A percentile compares a stretch with the other conserved stretches of the same genome.
These are phyloP conservation scores for Telmatherina bonti DNA, from an alignment of 2,797 vertebrate genomes.

Conservation along the genomic window DNA sequence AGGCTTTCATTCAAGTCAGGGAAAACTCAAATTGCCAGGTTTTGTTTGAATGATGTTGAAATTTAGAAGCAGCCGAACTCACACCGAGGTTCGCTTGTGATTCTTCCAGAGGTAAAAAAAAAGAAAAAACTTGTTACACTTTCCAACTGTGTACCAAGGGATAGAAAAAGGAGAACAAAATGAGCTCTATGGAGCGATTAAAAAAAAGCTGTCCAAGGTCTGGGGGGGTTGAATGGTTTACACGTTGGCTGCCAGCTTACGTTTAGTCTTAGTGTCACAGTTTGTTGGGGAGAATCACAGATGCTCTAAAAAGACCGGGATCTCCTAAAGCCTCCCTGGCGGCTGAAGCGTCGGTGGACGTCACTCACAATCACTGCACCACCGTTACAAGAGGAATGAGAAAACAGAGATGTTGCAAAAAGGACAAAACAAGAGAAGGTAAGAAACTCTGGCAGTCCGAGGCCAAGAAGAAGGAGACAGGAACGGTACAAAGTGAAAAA, in stretches of 20 bases:
- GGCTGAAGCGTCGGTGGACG: slow-evolving; percentile 53
- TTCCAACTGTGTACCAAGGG: slow-evolving; percentile 30
- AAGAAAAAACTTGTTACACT: slow-evolving; percentile 44
- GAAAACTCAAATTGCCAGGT: slow-evolving; percentile 5
- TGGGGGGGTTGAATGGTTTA: slow-evolving; percentile 65
- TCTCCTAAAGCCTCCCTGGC: slow-evolving; percentile 55
- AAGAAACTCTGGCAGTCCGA: background rate
- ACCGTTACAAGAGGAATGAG: slow-evolving; percentile 24
- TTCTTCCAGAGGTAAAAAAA: slow-evolving; percentile 16
- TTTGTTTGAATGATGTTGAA: slow-evolving; percentile 37
- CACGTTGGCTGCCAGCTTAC: slow-evolving; percentile 64
- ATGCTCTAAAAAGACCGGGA: slow-evolving; percentile 44
- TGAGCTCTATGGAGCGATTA: slow-evolving; percentile 26
- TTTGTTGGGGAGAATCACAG: slow-evolving; percentile 65
- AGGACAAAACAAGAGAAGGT: background rate
- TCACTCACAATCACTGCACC: slow-evolving; percentile 62
- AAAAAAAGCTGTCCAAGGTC: slow-evolving; percentile 49
- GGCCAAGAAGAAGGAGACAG: slow-evolving; percentile 9
- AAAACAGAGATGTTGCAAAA: slow-evolving; percentile 18
- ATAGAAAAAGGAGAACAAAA: slow-evolving; percentile 35
- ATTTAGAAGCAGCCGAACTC: slow-evolving; percentile 20
- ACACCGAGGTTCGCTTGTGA: slow-evolving; percentile 6
- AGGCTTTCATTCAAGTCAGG: slow-evolving; percentile 14
- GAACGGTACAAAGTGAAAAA: slow-evolving; percentile 10
- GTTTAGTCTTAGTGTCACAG: slow-evolving; percentile 67